Base-by-base conservation (phyloP, 2,113 vertebrate species). In the Phoenicopterus ruber region DNA sequence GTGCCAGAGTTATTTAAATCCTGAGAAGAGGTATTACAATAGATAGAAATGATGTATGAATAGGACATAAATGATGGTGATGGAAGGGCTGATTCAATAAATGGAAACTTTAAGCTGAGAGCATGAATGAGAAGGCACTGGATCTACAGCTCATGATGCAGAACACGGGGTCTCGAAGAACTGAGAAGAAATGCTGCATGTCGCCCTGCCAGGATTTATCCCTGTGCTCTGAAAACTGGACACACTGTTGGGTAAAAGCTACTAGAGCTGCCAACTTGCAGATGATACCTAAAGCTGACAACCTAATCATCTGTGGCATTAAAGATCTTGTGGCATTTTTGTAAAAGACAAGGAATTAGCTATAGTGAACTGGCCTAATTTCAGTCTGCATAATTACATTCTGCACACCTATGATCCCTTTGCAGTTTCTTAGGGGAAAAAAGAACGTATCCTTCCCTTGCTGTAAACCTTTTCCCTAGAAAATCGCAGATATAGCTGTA, bases 361-460 rank as follows among this genome's bases (percentile, higher is more conserved):
- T 78, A 28, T 21, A 67, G 70, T 80, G 84, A 94, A 87, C 54
- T 91, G 93, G 78, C 94, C 86, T 97, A 54, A 95, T 96, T 97
- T 95, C 84, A 94, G 66, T 49, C 81, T 87, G 70, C 38, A 50
- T 94, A 93, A 95, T 95, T 95, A 87, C 62, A 62, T 44, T 54
- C 86, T 55, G 86, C 73, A 72, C 91, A 90, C 66, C 84, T 93
- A 90, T 38, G 86, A 82, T 55, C 87, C 66, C 58, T 87, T 49
- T 34, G 40, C 65, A 38, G 6, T 63, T 76, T 93, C 83, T 82
- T 49, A 25, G 10, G 69, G 36, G 36, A 7, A 40, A n/a, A 44
- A 77, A 31, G 40, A 62, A 42, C 0, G 1, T n/a, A 40, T 66
- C 84, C 61, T 79, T 85, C 77, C 29, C 70, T 55, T 54, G 28